These are phyloP conservation scores for Drosophila atripex DNA, from an alignment of 2,888 invertebrate genomes.

Conservation along the genomic window DNA sequence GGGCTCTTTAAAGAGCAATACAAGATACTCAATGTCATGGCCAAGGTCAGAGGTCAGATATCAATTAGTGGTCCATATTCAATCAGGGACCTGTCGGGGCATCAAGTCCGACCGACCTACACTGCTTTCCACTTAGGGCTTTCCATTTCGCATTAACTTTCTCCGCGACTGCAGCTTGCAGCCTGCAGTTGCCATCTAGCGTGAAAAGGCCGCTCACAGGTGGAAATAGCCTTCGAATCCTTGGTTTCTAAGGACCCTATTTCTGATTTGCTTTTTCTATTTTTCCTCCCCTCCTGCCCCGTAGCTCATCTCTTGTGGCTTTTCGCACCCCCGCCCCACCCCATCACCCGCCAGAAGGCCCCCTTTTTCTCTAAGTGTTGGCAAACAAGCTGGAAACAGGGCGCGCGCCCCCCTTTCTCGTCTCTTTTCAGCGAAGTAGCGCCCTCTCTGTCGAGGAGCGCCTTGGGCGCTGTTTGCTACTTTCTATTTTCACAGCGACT, in stretches of 20 bases:
- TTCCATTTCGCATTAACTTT: slow-evolving; percentile 4
- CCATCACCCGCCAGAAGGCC: not conserved
- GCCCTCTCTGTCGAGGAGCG: slow-evolving; percentile 25
- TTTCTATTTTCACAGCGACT: slow-evolving; percentile 77
- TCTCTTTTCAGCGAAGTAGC: not conserved
- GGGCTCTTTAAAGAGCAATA: not conserved
- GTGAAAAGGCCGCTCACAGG: slow-evolving; percentile 14
- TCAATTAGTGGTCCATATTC: slow-evolving; percentile 8
- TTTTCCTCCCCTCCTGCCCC: too few species aligned
- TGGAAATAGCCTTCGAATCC: slow-evolving; percentile 15
- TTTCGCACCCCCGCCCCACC: not conserved
- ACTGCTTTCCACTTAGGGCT: slow-evolving; percentile 2
- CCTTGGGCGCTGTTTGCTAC: slow-evolving; percentile 68
- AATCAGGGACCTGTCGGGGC: not conserved
- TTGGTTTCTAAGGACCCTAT: not conserved
- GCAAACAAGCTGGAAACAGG: slow-evolving; percentile 67
- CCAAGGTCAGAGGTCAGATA: not conserved
- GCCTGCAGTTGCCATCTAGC: not conserved
- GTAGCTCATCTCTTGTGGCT: slow-evolving; percentile 1
- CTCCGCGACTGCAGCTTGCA: slow-evolving; percentile 5
- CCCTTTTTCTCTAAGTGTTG: slow-evolving; percentile 67
- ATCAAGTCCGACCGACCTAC: not conserved
- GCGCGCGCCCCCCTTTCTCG: not conserved
- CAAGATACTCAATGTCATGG: not conserved
- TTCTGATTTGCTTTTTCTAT: too few species aligned